A percentile compares a stretch with the other conserved stretches of the same genome.
These are phyloP conservation scores for Chamaea fasciata DNA, from an alignment of 2,113 vertebrate genomes.

Conservation along the genomic window DNA sequence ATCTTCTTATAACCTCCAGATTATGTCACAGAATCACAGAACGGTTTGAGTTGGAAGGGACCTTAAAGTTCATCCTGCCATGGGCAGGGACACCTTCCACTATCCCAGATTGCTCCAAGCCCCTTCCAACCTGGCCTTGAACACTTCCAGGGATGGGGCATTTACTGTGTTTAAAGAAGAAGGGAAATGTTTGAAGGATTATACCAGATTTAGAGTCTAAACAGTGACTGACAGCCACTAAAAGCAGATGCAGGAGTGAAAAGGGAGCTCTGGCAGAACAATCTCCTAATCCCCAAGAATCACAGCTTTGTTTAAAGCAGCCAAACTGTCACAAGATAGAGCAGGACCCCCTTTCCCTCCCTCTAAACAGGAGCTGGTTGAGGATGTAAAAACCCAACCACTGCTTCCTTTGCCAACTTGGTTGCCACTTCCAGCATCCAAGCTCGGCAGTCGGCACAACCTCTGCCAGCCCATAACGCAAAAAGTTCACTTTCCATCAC, in stretches of 20 bases:
- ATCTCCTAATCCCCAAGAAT: not conserved
- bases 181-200: not conserved
- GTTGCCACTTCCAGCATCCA: not conserved
- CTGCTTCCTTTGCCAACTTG: not conserved
- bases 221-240: not conserved
- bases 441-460: fast-evolving
- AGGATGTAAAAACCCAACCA: not conserved
- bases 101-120: not conserved
- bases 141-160: not conserved
- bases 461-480: not conserved
- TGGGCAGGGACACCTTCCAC: not conserved
- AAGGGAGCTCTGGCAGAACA: not conserved
- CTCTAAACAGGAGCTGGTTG: not conserved
- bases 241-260: not conserved
- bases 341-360: not conserved
- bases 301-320: not conserved
- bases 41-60: not conserved
- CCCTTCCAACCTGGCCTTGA: not conserved
- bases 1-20: not conserved
- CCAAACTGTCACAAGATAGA: not conserved
- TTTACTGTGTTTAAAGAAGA: not conserved
- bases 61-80: not conserved
- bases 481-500: constrained; percentile 49
- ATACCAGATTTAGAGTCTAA: not conserved
- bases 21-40: not conserved